These are phyloP conservation scores for Endomychus coccineus DNA, from an alignment of 2,888 invertebrate genomes.

Conservation along the genomic window DNA sequence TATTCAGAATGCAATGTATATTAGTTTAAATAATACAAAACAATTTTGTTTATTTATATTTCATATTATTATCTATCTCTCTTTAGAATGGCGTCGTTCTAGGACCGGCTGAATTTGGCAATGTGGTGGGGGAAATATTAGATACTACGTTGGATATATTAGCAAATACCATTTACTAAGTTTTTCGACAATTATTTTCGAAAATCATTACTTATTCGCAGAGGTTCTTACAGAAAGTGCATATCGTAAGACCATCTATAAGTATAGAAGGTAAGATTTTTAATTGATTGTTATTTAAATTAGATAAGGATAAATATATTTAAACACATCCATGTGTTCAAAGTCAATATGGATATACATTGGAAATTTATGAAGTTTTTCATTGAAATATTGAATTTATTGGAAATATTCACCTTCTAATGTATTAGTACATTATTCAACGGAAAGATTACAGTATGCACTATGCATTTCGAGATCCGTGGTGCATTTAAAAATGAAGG, in stretches of 20 bases:
- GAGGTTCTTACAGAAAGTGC: too few species aligned
- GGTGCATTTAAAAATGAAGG: constrained; percentile 11
- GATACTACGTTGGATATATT: too few species aligned
- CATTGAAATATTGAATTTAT: neutral
- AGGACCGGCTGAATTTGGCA: constrained; percentile 21
- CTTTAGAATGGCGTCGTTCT: constrained; percentile 7
- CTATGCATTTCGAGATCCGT: too few species aligned
- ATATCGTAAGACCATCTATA: too few species aligned
- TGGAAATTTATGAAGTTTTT: neutral
- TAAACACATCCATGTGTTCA: too few species aligned
- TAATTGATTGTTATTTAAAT: too few species aligned
- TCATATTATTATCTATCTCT: constrained; percentile 11
- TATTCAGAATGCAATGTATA: constrained; percentile 45
- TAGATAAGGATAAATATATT: too few species aligned
- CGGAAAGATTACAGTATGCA: neutral
- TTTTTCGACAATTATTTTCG: too few species aligned
- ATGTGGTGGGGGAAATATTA: constrained; percentile 11
- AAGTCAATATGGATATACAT: too few species aligned
- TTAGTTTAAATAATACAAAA: constrained; percentile 44
- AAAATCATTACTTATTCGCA: too few species aligned
- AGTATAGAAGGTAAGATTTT: too few species aligned
- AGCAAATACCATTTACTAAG: too few species aligned
- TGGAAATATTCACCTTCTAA: neutral
- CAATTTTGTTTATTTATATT: constrained; percentile 39
- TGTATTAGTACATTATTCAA: neutral